Percentiles rank a stretch among this genome's conserved stretches.
These are phyloP conservation scores for Anodontia alba DNA, from an alignment of 2,888 invertebrate species.

Conservation along the genomic window DNA sequence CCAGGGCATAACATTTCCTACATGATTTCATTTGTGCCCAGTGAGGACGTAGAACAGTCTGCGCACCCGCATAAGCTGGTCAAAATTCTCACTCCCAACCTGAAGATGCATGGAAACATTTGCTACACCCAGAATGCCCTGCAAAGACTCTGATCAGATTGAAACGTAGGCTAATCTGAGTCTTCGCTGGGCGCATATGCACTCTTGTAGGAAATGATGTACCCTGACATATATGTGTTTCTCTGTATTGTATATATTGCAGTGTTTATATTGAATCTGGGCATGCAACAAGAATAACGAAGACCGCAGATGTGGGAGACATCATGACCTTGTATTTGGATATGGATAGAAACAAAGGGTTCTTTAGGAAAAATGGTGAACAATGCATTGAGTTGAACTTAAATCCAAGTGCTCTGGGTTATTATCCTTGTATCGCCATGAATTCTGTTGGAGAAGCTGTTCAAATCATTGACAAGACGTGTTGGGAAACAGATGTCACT, in stretches of 20 bases:
- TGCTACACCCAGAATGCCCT: too few relatives aligned
- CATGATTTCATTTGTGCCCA: too few relatives aligned
- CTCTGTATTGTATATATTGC: conserved; percentile 61
- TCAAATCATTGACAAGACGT: conserved; percentile 69
- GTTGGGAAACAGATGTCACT: conserved; percentile 55
- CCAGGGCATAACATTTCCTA: too few relatives aligned
- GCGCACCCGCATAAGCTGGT: too few relatives aligned
- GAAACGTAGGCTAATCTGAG: too few relatives aligned
- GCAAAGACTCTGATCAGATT: too few relatives aligned
- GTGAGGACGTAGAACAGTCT: too few relatives aligned
- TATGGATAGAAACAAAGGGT: conserved; percentile 60
- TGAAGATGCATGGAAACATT: too few relatives aligned
- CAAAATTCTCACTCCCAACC: too few relatives aligned
- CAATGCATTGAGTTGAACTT: conserved; percentile 59
- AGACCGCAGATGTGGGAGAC: conserved; percentile 66
- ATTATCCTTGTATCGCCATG: conserved; percentile 71
- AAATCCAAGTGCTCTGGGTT: conserved; percentile 67
- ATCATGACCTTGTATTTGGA: conserved; percentile 67
- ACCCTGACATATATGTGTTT: too few relatives aligned
- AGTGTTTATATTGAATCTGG: conserved; percentile 72
- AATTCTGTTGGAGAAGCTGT: conserved; percentile 75
- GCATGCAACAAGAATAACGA: conserved; percentile 46
- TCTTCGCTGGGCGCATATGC: too few relatives aligned
- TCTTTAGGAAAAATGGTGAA: conserved; percentile 66
- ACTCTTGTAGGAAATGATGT: too few relatives aligned